phyloP scores from a whole-genome alignment of 2,888 invertebrate genomes.

The Mechanitis messenoides region DNA sequence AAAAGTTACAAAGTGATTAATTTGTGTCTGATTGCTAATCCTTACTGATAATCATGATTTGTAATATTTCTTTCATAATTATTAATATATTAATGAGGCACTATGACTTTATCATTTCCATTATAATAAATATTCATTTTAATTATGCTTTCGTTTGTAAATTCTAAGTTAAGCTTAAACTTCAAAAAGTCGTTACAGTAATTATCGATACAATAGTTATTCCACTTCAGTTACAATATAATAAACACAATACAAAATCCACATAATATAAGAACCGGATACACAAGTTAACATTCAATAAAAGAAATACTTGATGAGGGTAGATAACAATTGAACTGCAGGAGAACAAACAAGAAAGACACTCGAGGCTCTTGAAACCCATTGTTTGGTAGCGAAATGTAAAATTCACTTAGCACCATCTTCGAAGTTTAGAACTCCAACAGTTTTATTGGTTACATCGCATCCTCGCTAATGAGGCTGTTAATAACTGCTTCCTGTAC shows the following conservation, averaged over 20 bases:
- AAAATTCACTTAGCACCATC: conserved; percentile 41
- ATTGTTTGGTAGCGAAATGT: conserved; percentile 41
- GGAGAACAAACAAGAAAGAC: conserved; percentile 35
- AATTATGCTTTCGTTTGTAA: no score
- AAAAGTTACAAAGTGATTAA: no score
- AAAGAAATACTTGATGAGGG: conserved; percentile 14
- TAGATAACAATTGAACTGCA: conserved; percentile 31
- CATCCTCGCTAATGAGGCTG: conserved; percentile 51
- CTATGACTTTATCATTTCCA: no score
- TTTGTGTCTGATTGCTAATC: no score
- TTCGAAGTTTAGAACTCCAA: conserved; percentile 30
- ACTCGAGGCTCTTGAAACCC: conserved; percentile 37
- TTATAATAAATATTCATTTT: no score
- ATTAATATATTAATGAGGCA: no score
- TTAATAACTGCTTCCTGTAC: conserved; percentile 53
- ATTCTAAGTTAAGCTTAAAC: no score
- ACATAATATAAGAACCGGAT: conserved; percentile 10
- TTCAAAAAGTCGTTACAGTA: not conserved
- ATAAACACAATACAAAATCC: not conserved
- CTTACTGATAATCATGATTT: no score
- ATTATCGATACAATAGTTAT: not conserved
- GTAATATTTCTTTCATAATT: no score
- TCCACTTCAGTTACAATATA: not conserved
- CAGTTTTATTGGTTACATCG: conserved; percentile 18
- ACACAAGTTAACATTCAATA: conserved; percentile 6